phyloP scores from a whole-genome alignment of 2,113 vertebrate genomes.

The Vulpes lagopus region DNA sequence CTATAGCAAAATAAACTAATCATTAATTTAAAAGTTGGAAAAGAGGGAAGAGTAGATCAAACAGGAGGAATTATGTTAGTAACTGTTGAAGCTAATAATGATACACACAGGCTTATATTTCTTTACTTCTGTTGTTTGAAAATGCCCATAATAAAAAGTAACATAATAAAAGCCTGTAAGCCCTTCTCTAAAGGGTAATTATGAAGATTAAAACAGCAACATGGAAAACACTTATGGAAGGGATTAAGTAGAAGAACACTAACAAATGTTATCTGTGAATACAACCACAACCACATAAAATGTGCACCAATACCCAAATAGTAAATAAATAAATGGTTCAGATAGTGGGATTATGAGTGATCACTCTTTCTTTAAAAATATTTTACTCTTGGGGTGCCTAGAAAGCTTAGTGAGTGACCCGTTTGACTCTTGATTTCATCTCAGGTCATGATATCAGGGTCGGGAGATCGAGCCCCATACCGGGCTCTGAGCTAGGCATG shows the following conservation, averaged over 20 bases:
- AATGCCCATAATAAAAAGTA: neutral
- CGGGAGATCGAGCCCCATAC: neutral
- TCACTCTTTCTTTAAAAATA: neutral
- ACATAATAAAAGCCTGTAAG: neutral
- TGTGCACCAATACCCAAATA: neutral
- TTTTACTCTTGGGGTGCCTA: neutral
- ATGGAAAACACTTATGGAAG: neutral
- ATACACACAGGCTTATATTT: rapidly evolving
- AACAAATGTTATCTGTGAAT: neutral
- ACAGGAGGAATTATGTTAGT: neutral
- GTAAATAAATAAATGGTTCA: no score
- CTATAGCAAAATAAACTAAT: neutral
- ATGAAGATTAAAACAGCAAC: neutral
- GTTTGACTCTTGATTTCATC: neutral
- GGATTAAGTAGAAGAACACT: neutral
- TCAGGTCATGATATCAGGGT: neutral
- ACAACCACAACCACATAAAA: no score
- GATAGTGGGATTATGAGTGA: neutral
- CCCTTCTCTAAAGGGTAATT: neutral
- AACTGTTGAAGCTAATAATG: rapidly evolving
- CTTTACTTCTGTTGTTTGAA: neutral
- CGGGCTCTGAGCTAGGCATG: neutral
- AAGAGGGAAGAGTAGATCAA: neutral
- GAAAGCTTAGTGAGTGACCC: neutral
- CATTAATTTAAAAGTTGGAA: neutral